A percentile compares a stretch with the other conserved stretches of the same genome.
Conservation (phyloP, 2,888 invertebrate genomes). For the Bedellia somnulentella region DNA sequence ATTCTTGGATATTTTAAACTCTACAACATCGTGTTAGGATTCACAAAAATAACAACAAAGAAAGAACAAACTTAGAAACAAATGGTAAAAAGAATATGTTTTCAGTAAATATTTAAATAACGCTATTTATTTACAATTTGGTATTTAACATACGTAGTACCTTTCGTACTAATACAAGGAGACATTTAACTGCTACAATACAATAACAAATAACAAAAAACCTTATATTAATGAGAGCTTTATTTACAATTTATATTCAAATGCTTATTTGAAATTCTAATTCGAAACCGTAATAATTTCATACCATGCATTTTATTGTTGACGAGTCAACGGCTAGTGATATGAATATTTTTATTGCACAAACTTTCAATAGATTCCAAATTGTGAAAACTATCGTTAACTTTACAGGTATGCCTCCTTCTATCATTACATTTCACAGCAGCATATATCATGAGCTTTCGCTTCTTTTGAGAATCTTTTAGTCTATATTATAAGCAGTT, state of each 20-base stretch:
- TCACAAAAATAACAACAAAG: conserved; percentile 54
- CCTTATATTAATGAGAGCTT: conserved; percentile 25
- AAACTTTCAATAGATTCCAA: conserved; percentile 24
- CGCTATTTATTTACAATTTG: conserved; percentile 58
- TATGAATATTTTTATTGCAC: conserved; percentile 52
- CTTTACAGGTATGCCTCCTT: no score
- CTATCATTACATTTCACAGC: no score
- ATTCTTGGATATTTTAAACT: no score
- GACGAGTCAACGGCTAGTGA: no score
- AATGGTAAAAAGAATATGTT: conserved; percentile 60
- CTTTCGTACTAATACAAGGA: conserved; percentile 49
- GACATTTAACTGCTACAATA: conserved; percentile 29
- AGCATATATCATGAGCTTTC: no score
- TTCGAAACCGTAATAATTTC: no score
- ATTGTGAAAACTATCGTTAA: no score
- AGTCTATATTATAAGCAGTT: no score
- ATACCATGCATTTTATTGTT: no score
- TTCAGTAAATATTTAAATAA: conserved; percentile 41
- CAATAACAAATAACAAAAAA: conserved; percentile 51
- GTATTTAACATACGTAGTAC: conserved; percentile 46
- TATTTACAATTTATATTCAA: conserved; percentile 40
- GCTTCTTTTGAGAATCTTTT: no score
- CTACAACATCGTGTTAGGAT: no score
- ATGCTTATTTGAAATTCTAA: no score
- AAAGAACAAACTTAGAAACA: conserved; percentile 54